phyloP scores from a whole-genome alignment of 2,113 vertebrate species.

The Oxyura jamaicensis region DNA sequence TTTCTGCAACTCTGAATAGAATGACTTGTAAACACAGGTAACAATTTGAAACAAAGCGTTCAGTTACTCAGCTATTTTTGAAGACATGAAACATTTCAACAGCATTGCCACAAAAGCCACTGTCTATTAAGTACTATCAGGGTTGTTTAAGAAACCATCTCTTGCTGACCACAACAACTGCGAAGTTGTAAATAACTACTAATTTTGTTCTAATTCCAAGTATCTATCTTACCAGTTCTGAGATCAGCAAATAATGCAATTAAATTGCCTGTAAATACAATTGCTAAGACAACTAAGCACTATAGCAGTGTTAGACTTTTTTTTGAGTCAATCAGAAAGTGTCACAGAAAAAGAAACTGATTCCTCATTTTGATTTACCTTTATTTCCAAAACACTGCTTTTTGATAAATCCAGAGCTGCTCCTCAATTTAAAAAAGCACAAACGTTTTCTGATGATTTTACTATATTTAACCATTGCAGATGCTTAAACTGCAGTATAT shows the following conservation, averaged over 20 bases:
- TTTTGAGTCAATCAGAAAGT: neutral
- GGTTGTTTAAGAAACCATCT: neutral
- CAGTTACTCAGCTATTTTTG: neutral
- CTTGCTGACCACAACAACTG: constrained; percentile 14
- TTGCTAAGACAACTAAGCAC: neutral
- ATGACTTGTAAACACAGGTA: neutral
- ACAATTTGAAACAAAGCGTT: neutral
- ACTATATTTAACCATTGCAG: neutral
- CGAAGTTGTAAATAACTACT: neutral
- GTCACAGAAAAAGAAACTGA: accelerated
- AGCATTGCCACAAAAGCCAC: neutral
- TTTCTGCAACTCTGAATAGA: neutral
- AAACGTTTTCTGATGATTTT: neutral
- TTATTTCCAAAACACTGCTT: neutral
- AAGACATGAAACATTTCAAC: neutral
- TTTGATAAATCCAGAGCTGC: neutral
- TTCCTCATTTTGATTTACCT: neutral
- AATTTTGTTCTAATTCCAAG: neutral
- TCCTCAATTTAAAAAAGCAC: neutral
- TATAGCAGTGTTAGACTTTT: neutral
- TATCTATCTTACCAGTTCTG: neutral
- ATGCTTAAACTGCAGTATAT: neutral
- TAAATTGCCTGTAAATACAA: neutral
- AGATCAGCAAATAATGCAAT: neutral
- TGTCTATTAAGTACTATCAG: neutral